These are phyloP conservation scores for Melinaea marsaeus DNA, from an alignment of 2,888 invertebrate species.

Conservation along the genomic window DNA sequence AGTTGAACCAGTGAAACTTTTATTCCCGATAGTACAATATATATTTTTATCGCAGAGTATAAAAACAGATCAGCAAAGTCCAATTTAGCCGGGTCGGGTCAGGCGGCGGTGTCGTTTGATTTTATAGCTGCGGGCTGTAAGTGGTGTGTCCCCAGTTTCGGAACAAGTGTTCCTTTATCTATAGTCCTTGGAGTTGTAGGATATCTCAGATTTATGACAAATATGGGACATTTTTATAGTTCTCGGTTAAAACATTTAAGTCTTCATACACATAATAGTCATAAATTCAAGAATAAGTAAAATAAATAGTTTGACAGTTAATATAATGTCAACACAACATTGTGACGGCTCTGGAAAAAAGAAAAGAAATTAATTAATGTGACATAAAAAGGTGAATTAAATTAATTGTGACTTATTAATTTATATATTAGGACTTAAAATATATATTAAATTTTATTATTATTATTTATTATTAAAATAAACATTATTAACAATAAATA, in stretches of 20 bases:
- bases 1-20: too few species aligned
- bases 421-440: too few species aligned
- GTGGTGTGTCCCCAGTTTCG: constrained; percentile 18
- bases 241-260: background rate
- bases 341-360: too few species aligned
- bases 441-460: too few species aligned
- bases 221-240: background rate
- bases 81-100: constrained; percentile 48
- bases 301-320: too few species aligned
- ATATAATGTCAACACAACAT: too few species aligned
- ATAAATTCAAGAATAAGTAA: background rate
- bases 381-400: too few species aligned
- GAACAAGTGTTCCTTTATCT: constrained; percentile 6
- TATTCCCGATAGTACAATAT: background rate
- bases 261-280: background rate
- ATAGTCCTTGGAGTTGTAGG: constrained; percentile 1
- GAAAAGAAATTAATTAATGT: too few species aligned
- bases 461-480: too few species aligned
- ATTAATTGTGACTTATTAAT: too few species aligned
- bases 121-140: constrained; percentile 32
- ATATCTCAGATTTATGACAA: background rate
- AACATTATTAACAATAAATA: too few species aligned
- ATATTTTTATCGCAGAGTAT: constrained; percentile 39
- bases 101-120: constrained; percentile 34
- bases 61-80: constrained; percentile 40